These are phyloP conservation scores for Escarpia spicata DNA, from an alignment of 2,888 invertebrate genomes.

Conservation along the genomic window DNA sequence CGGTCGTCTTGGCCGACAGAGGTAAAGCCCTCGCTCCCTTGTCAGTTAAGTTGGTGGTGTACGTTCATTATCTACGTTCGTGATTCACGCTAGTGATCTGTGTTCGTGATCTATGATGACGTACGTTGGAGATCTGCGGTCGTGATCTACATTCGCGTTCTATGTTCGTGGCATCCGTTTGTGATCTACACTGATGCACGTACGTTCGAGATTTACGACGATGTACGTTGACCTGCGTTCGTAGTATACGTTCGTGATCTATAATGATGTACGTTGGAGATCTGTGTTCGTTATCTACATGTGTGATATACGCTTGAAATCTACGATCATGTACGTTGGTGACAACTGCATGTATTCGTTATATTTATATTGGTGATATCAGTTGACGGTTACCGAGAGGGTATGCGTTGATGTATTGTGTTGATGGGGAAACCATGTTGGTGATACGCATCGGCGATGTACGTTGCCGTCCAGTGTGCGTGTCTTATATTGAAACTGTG, in stretches of 20 bases:
- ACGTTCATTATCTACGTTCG: background rate
- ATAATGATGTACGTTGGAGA: background rate
- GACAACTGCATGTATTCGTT: no score
- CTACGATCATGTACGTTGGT: background rate
- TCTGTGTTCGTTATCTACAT: background rate
- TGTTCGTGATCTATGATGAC: no score
- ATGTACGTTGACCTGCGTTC: background rate
- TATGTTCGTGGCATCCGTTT: background rate
- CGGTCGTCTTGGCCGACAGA: no score
- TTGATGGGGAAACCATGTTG: no score
- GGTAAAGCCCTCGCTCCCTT: no score
- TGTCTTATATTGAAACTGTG: no score
- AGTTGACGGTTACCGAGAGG: no score
- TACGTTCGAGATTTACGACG: background rate
- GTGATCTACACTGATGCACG: background rate
- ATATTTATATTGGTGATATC: no score
- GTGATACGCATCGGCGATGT: no score
- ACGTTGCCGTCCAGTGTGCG: no score
- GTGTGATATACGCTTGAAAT: background rate
- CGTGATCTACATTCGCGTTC: background rate
- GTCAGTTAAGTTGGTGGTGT: background rate
- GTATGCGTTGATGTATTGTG: no score
- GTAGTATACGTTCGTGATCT: background rate
- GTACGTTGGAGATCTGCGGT: background rate
- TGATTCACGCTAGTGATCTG: no score